Evolutionary conservation across 2,888 invertebrate genomes (phyloP), one percentile per base, ranked within the genome.

Genomic region (Cosmia trapezina): DNA sequence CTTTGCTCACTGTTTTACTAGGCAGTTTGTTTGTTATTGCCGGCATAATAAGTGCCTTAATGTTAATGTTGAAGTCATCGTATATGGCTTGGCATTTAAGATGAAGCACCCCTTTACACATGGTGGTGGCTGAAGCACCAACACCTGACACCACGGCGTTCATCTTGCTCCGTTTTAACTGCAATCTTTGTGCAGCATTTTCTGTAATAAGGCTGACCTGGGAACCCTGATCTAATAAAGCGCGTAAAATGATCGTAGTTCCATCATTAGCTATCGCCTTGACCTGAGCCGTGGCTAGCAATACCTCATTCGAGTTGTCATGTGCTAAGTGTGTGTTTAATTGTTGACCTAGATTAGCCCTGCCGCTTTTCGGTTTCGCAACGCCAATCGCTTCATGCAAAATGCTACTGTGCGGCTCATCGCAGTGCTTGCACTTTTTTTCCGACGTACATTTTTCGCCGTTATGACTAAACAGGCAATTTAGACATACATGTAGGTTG

Each of bases 331-430:
- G 63, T n/a, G 63, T 37, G 37, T 51, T 63, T 4, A 60, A 7
- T 43, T 49, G 62, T 62, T 62, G 62, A 62, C 62, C 49, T 62
- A 62, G 49, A 62, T 63, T 63, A 8, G 62, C 33, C n/a, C 12
- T 49, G 33, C 14, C 8, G 14, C 7, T 19, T 19, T 37, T 63
- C 37, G 33, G 37, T 51, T 63, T 37, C 1, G 49, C 63, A 63
- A 63, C 7, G 1, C 33, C 49, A n/a, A 63, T n/a, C 49, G 60
- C 60, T 8, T 60, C 43, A 22, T 60, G 60, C 22, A 60, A 60
- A 60, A 60, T 60, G 60, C 43, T 45, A 14, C 4, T 60, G 22
- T 45, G 60, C 60, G 43, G 60, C 14, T 22, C 60, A 45, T 60
- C 59, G 41, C 59, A 41, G 41, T 59, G 57, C 57, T 57, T 57